Evolutionary conservation across 2,888 invertebrate genomes (phyloP), one percentile per base, ranked within the genome.

Genomic region (Drosophila multiciliata): DNA sequence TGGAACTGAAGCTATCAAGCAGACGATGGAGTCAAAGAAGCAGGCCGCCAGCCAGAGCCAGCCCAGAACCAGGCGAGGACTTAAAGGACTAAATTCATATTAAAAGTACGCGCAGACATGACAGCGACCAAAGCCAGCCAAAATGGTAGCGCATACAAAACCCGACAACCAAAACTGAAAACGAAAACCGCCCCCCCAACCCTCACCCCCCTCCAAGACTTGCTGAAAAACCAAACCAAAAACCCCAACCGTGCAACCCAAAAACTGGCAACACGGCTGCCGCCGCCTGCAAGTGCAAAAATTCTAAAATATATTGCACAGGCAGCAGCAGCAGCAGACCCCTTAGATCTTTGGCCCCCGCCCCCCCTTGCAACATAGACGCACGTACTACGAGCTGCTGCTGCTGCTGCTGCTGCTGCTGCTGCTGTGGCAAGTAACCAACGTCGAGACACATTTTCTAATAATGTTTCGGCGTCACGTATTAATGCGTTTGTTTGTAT

Each of bases 401-500:
- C 33, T 60, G 65, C 70, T 61, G 64, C 62, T n/a, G n/a, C n/a
- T n/a, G n/a, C n/a, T n/a, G n/a, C n/a, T 50, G 20, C 11, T 61
- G 45, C 29, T 64, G 49, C 40, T 66, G 62, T 67, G 67, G 62
- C 73, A 87, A 87, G 82, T 78, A 86, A 84, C 75, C 82, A 78
- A 79, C 83, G 80, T 86, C 82, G 90, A 83, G 91, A 90, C 88
- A 91, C 87, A 89, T 85, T 90, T 90, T 90, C 90, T 83, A 90
- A 87, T 89, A 84, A 82, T 80, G 85, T 75, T 82, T 80, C 79
- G 87, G 88, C 87, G 82, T 91, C 92, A 91, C 91, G 91, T 91
- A 91, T 90, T 91, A 91, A 91, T 91, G 91, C 87, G 83, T 87
- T 87, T 89, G 91, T 90, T 91, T 91, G 89, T 91, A 90, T 92